Percentiles rank a stretch among this genome's conserved stretches.
These are phyloP conservation scores for Boulengerochromis microlepis DNA, from an alignment of 2,113 vertebrate genomes.

Conservation along the genomic window DNA sequence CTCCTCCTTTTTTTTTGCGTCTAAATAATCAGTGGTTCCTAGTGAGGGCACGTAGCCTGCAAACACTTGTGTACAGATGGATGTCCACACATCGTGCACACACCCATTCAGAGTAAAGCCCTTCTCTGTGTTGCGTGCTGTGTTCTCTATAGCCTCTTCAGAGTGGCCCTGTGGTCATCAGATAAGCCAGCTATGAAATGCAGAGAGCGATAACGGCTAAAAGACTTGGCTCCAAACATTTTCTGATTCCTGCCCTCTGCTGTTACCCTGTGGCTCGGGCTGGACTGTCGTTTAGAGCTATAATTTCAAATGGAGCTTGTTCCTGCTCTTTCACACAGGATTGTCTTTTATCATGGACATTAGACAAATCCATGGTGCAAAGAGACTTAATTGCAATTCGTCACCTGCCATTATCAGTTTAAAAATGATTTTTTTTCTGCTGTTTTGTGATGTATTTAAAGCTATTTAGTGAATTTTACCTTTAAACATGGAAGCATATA, in stretches of 20 bases:
- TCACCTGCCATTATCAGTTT: background rate
- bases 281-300: background rate
- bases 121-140: background rate
- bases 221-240: conserved; percentile 29
- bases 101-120: background rate
- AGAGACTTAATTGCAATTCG: background rate
- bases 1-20: rapidly evolving
- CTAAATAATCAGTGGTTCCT: background rate
- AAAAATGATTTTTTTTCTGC: background rate
- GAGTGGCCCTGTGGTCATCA: conserved; percentile 25
- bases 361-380: background rate
- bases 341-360: background rate
- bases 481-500: background rate
- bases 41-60: background rate
- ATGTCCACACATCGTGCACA: background rate
- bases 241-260: conserved; percentile 16
- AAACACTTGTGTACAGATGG: background rate
- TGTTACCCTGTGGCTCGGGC: background rate
- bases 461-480: background rate
- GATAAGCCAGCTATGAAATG: conserved; percentile 37
- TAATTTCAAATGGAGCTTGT: background rate
- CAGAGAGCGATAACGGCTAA: conserved; percentile 16
- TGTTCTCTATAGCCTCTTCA: conserved; percentile 17
- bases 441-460: background rate
- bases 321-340: background rate